Percentiles rank a stretch among this genome's conserved stretches.
Conservation (phyloP, 2,888 invertebrate species). For the Cosmia pyralina region DNA sequence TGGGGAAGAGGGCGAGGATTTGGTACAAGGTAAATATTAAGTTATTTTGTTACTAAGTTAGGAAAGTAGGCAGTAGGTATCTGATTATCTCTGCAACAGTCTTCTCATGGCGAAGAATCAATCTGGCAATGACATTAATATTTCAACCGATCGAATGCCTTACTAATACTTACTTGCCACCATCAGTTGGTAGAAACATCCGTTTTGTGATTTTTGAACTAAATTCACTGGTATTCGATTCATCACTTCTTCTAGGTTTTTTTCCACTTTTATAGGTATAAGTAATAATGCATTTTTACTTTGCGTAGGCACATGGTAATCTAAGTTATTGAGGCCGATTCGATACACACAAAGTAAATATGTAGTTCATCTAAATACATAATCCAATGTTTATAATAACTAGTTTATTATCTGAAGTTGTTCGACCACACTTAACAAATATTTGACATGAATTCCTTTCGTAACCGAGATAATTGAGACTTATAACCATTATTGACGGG, state of each 20-base stretch:
- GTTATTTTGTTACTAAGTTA: neutral
- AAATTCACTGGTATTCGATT: too few relatives aligned
- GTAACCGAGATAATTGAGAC: slow-evolving; percentile 53
- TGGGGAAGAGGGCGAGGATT: slow-evolving; percentile 91
- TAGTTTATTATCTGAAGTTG: slow-evolving; percentile 49
- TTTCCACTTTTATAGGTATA: too few relatives aligned
- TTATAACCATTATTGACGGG: slow-evolving; percentile 14
- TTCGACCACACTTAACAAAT: slow-evolving; percentile 35
- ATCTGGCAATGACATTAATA: too few relatives aligned
- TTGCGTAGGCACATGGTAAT: slow-evolving; percentile 26
- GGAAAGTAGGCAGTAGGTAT: too few relatives aligned
- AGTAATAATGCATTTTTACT: neutral
- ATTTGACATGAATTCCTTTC: slow-evolving; percentile 56
- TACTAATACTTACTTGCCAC: too few relatives aligned
- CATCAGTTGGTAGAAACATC: too few relatives aligned
- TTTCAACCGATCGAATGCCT: too few relatives aligned
- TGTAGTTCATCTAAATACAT: slow-evolving; percentile 60
- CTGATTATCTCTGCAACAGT: too few relatives aligned
- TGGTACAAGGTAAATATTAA: slow-evolving; percentile 91
- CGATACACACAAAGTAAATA: slow-evolving; percentile 42
- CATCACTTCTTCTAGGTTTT: too few relatives aligned
- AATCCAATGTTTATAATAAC: slow-evolving; percentile 52
- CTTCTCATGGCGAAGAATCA: too few relatives aligned
- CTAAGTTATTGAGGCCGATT: slow-evolving; percentile 40
- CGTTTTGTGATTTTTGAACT: too few relatives aligned